Conservation (phyloP, 2,797 vertebrate species). For the Sternotherus odoratus region DNA sequence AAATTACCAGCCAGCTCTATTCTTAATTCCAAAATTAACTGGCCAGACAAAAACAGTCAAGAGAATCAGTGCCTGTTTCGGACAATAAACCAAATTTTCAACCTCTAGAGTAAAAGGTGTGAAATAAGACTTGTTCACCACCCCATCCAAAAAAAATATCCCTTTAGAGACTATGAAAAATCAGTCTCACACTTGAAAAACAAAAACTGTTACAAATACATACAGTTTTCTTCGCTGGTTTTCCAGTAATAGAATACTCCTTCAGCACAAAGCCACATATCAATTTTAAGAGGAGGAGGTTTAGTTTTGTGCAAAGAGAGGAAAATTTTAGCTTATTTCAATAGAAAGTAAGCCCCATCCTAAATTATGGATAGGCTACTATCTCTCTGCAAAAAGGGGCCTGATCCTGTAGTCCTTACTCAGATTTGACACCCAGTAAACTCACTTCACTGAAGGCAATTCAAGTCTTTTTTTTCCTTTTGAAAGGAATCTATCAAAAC, state of each 20-base stretch:
- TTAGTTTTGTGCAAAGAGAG: background rate
- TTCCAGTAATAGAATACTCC: background rate
- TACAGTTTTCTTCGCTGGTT: background rate
- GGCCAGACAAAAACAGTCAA: background rate
- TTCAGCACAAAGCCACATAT: background rate
- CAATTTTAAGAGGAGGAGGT: background rate
- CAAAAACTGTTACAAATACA: background rate
- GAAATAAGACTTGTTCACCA: background rate
- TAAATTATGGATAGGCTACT: background rate
- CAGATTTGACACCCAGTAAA: background rate
- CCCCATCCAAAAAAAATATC: too few relatives aligned
- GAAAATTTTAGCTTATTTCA: background rate
- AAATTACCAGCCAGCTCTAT: too few relatives aligned
- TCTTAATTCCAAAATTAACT: too few relatives aligned
- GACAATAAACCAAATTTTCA: background rate
- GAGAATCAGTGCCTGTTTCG: background rate
- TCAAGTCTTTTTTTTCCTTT: background rate
- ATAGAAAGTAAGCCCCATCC: background rate
- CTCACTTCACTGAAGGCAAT: background rate
- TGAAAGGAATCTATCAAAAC: background rate
- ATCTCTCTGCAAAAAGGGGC: background rate
- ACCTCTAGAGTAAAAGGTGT: background rate
- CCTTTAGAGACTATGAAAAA: background rate
- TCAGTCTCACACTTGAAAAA: background rate
- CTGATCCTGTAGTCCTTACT: fast-evolving